Evolutionary conservation across 2,888 invertebrate genomes (phyloP), one percentile per base, ranked within the genome.

Genomic region (Drosophila fulvimacula): DNA sequence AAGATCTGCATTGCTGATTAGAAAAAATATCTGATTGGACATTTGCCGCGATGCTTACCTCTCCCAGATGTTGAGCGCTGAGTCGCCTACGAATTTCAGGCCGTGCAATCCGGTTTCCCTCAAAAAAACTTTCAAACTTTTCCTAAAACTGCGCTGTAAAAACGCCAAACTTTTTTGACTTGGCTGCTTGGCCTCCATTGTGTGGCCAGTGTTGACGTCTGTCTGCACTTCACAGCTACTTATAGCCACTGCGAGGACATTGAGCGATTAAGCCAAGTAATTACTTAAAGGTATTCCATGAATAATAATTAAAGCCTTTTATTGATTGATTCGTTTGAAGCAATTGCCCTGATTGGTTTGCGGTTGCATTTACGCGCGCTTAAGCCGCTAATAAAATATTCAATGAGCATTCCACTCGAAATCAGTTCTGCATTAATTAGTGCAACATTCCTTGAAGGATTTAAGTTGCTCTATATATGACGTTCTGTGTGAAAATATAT

Each of bases 1-100:
- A 97, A 53, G 94, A 92, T 91, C 96, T 96, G 65, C 0, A 32
- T 21, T n/a, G 1, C 7, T 5, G 10, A 0, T 1, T 10, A 7
- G 0, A 21, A 5, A 5, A 49, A 21, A 15, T 11, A 0, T 19
- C 7, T 11, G 1, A 30, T 1, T 21, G 10, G 11, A 10, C 0
- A 15, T 6, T 7, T 0, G 7, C 17, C 7, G 13, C 1, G 2
- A 13, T 0, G 2, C 11, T 19, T 55, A 90, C 90, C 90, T 84
- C 59, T 90, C 90, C 90, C 89, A 91, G 9, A 73, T 75, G 39
- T 69, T 88, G 0, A 90, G 66, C 7, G 66, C 62, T 1, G 76
- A 60, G 36, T 91, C 88, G 0, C 84, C 86, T 5, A 90, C 79
- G 79, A 89, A 90, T 44, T 89, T 91, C 0, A 90, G 73, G 2